phyloP scores from a whole-genome alignment of 2,888 invertebrate species.

The Ethmia dodecea region DNA sequence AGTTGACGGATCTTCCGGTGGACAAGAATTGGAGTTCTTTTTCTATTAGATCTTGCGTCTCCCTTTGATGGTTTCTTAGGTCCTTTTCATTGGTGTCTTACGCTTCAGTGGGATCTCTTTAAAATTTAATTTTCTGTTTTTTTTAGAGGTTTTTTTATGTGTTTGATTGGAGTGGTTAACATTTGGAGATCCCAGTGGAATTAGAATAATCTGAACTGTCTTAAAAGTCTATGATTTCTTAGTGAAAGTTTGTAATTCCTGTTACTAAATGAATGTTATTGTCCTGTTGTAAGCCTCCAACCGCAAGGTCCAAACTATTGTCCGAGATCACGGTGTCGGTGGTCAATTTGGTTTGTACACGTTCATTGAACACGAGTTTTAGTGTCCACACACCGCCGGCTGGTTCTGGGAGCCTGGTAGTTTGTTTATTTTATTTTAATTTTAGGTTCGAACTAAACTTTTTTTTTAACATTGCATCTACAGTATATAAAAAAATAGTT shows the following conservation, averaged over 20 bases:
- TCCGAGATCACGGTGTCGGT: constrained; percentile 74
- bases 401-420: constrained; percentile 44
- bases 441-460: too few relatives aligned
- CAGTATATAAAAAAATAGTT: too few relatives aligned
- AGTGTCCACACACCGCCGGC: constrained; percentile 24
- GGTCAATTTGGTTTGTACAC: constrained; percentile 74
- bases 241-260: constrained; percentile 30
- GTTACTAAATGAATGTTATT: constrained; percentile 55
- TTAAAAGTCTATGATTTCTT: constrained; percentile 18
- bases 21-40: constrained; percentile 34
- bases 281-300: constrained; percentile 66
- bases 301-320: constrained; percentile 69
- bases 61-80: constrained; percentile 38
- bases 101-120: constrained; percentile 21
- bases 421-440: too few relatives aligned
- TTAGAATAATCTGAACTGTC: constrained; percentile 19
- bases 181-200: constrained; percentile 26
- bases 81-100: constrained; percentile 23
- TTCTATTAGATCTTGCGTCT: constrained; percentile 54
- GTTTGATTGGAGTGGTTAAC: too few relatives aligned
- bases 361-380: constrained; percentile 30
- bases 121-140: neutral
- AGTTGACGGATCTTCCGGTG: constrained; percentile 38
- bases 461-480: too few relatives aligned
- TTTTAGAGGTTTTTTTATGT: neutral